Evolutionary conservation across 2,797 vertebrate species (phyloP), one percentile per base, ranked within the genome.

Genomic region (Crocidura indochinensis): DNA sequence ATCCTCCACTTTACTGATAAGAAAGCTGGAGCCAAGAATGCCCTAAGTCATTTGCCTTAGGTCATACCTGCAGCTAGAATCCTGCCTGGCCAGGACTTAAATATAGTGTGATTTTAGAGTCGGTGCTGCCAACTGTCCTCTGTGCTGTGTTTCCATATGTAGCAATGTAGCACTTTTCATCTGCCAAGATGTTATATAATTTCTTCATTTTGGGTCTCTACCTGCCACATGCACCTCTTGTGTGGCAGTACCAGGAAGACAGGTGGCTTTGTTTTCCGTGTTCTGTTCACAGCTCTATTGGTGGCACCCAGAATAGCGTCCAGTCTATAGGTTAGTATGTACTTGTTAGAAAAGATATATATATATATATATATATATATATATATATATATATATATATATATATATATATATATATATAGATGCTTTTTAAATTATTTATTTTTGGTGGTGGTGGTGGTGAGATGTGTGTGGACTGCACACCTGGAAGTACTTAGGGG

Each of bases 171-270:
- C 19, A 9, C 22, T 51, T 29, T 46, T 76, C 62, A 69, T 19
- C 27, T 47, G 68, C 77, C 67, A 2, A 60, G 26, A 47, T 22
- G 19, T 51, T 86, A 27, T 15, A 1, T 80, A 44, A 77, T 24
- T 47, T 82, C 51, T 10, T 72, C 27, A 64, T 79, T 93, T 91
- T 60, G 44, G 14, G 5, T 79, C 31, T 53, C 10, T 83, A n/a
- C 53, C 51, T 88, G 47, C 20, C 29, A 51, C 38, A 77, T 81
- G 29, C 11, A 78, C 69, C 10, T 15, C 31, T 8, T 71, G 65
- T n/a, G 79, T 71, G 46, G 77, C 64, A 84, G 53, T 78, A 84
- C 80, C 84, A 71, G 31, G n/a, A 72, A 92, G 46, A 85, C 49
- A 38, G 53, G 12, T 38, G 24, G 64, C 64, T 20, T 64, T 62